These are phyloP conservation scores for Drosophila nigricruria DNA, from an alignment of 2,888 invertebrate genomes.

Conservation along the genomic window DNA sequence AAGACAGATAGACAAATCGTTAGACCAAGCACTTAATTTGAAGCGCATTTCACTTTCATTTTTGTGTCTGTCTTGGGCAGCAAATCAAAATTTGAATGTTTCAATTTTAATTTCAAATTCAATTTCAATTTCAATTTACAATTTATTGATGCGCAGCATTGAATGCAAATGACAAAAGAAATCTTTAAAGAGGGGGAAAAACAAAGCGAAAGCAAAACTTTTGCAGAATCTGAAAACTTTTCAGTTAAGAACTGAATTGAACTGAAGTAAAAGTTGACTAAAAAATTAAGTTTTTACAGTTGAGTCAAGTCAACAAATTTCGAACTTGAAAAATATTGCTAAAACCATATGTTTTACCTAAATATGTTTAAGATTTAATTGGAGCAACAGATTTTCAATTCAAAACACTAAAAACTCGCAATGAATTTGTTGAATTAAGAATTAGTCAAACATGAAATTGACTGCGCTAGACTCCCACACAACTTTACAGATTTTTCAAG, in stretches of 20 bases:
- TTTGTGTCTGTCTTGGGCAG: slow-evolving; percentile 36
- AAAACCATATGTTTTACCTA: neutral
- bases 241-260: neutral
- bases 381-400: neutral
- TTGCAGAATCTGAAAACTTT: neutral
- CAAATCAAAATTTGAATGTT: slow-evolving; percentile 61
- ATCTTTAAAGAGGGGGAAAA: neutral
- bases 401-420: neutral
- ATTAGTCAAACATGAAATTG: neutral
- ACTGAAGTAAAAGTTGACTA: neutral
- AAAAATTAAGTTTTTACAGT: neutral
- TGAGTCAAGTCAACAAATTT: neutral
- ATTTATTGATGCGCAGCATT: slow-evolving; percentile 71
- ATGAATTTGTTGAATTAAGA: neutral
- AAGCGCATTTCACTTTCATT: slow-evolving; percentile 80
- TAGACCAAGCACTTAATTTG: slow-evolving; percentile 67
- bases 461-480: no score
- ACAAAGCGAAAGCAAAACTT: neutral
- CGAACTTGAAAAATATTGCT: neutral
- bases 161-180: slow-evolving; percentile 70
- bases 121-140: slow-evolving; percentile 59
- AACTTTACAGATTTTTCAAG: no score
- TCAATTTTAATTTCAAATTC: slow-evolving; percentile 55
- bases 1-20: slow-evolving; percentile 15
- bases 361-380: neutral